Base-by-base conservation (phyloP, 1,140 invertebrate species). In the Danaus plexippus region DNA sequence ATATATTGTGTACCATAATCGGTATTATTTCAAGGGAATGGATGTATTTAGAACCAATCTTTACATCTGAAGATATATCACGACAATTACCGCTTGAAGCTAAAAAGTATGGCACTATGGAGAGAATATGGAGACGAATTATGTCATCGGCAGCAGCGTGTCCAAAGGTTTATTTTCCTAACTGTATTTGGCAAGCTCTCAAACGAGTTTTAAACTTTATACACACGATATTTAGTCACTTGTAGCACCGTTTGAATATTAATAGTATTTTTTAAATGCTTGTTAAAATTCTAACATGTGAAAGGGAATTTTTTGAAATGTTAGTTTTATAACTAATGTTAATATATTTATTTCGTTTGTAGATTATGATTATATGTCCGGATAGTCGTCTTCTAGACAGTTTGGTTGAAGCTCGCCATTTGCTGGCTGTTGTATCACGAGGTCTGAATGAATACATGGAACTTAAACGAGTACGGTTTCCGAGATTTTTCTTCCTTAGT, bases 31-130 rank as follows among this genome's bases (percentile, higher is more conserved):
- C 57, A 51, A 92, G 91, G 79, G 90, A 92, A 42, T 96, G 94
- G 94, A 91, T 95, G 82, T 96, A 96, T 73, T 76, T 96, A 59
- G 94, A 96, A 72, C 93, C 94, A 0, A 95, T 96, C 61, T 96
- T 96, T 71, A 92, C 91, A 0, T 94, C 93, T 7, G 93, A 94
- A 52, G 95, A 96, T 73, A 96, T 97, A 57, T 93, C 91, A 47
- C 83, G 89, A 1, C 93, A 94, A 69, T 70, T 95, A 41, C 93
- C 93, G 0, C 77, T 91, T 0, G 93, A 94, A 77, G 90, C 91
- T n/a, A 94, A 94, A 75, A 91, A 94, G 54, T 95, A 93, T 64
- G 90, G 90, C 40, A 92, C 91, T 4, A 93, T 94, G 91, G 92
- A 94, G 66, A 87, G 93, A 44, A 92, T 91, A 52, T 95, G 93